Conservation (phyloP, 2,113 vertebrate genomes). For the Apodemus speciosus region DNA sequence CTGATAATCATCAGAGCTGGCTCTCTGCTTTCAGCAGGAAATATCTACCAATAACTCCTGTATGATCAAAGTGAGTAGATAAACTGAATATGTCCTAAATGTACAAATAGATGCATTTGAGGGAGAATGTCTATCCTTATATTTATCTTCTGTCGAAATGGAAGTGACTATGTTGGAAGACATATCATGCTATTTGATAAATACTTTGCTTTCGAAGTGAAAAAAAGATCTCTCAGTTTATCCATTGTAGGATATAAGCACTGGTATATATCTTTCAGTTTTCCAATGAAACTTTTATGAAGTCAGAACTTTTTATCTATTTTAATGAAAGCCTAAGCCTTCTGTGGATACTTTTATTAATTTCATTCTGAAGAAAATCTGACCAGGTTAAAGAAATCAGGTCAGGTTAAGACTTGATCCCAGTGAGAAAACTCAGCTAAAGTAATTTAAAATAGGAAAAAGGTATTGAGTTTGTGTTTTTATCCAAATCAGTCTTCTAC, state of each 20-base stretch:
- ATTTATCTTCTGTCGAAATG: slow-evolving; percentile 21
- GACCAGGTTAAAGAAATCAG: slow-evolving; percentile 73
- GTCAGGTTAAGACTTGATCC: slow-evolving; percentile 56
- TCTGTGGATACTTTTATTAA: slow-evolving; percentile 73
- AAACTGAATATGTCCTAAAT: slow-evolving; percentile 34
- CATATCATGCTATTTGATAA: slow-evolving; percentile 51
- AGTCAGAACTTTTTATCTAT: slow-evolving; percentile 68
- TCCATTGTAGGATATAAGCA: slow-evolving; percentile 23
- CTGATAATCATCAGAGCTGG: slow-evolving; percentile 23
- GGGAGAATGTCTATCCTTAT: not conserved
- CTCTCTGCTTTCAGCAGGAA: slow-evolving; percentile 49
- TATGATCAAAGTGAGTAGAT: slow-evolving; percentile 30
- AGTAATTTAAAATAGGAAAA: slow-evolving; percentile 53
- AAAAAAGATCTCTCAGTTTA: slow-evolving; percentile 31
- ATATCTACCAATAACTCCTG: slow-evolving; percentile 29
- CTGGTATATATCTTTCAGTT: slow-evolving; percentile 27
- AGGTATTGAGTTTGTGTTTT: slow-evolving; percentile 12
- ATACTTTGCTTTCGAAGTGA: slow-evolving; percentile 49
- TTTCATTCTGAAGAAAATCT: slow-evolving; percentile 70
- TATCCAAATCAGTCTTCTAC: not conserved
- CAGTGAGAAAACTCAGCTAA: slow-evolving; percentile 44
- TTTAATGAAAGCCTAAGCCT: slow-evolving; percentile 77
- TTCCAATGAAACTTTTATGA: slow-evolving; percentile 66
- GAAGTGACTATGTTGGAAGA: slow-evolving; percentile 17
- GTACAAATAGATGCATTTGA: slow-evolving; percentile 22